Percentiles rank a stretch among this genome's conserved stretches.
These are phyloP conservation scores for Papio anubis DNA, from an alignment of 2,113 vertebrate species.

Conservation along the genomic window DNA sequence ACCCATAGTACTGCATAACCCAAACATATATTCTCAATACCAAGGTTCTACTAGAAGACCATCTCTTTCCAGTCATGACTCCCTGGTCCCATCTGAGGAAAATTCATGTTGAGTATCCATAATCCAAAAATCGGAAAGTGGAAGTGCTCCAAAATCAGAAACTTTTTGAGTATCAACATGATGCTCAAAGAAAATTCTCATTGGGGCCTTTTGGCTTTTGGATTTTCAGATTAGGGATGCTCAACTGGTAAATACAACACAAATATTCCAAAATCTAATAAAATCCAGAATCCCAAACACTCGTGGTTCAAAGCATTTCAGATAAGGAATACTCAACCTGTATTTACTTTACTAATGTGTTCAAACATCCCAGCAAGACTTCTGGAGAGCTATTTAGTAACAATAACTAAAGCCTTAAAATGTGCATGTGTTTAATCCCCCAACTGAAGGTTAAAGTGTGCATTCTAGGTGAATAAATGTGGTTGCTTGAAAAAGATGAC, in stretches of 20 bases:
- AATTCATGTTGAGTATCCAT: not conserved
- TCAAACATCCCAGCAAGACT: not conserved
- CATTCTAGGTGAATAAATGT: not conserved
- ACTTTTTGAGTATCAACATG: not conserved
- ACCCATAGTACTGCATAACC: not conserved
- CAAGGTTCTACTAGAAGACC: not conserved
- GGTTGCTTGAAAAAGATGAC: not conserved
- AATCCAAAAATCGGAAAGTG: not conserved
- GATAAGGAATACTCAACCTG: not conserved
- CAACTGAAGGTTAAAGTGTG: not conserved
- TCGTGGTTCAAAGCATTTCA: not conserved
- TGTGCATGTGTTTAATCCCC: not conserved
- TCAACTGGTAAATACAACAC: not conserved
- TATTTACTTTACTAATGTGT: not conserved
- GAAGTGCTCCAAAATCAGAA: not conserved
- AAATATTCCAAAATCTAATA: not conserved
- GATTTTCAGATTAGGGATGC: not conserved
- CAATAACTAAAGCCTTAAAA: not conserved
- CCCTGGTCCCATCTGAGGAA: not conserved
- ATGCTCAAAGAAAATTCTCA: not conserved
- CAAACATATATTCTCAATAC: not conserved
- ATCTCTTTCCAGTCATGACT: not conserved
- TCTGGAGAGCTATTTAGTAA: not conserved
- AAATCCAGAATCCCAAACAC: not conserved
- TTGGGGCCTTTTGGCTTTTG: not conserved